Evolutionary conservation across 1,140 invertebrate species (phyloP).

Genomic region (Aphelenchoides fujianensis): DNA sequence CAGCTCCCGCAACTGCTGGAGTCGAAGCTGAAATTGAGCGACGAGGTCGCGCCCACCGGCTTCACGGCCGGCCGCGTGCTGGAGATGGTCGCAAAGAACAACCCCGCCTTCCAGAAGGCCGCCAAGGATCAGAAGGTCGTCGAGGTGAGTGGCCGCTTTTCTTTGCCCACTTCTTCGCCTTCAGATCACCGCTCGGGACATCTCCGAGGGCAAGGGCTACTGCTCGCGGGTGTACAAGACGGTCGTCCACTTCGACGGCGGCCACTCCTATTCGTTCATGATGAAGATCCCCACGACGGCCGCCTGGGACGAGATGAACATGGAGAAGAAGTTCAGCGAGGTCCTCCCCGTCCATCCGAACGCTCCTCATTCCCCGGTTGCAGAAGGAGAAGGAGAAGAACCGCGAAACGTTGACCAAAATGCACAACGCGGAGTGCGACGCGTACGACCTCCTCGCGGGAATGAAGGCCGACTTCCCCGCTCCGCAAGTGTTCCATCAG

Average conservation of each 20-base stretch:
- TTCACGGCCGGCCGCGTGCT: not conserved
- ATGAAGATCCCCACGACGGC: conserved; percentile 23
- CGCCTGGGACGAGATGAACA: not conserved
- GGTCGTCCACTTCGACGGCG: not conserved
- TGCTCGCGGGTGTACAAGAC: conserved; percentile 13
- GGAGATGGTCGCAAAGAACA: not conserved
- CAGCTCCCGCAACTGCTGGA: too few relatives aligned
- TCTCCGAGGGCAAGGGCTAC: conserved; percentile 16
- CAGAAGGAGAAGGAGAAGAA: conserved; percentile 7
- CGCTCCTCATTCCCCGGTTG: too few relatives aligned
- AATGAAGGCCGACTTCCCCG: not conserved
- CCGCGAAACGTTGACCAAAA: not conserved
- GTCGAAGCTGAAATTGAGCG: not conserved
- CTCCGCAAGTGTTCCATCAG: not conserved
- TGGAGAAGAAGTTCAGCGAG: not conserved
- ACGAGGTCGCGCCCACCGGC: not conserved
- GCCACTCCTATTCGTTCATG: not conserved
- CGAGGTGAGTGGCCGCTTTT: too few relatives aligned
- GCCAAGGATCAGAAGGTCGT: not conserved
- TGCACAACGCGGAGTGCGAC: conserved; percentile 15
- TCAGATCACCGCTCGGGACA: conserved; percentile 1
- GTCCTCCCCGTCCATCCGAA: too few relatives aligned
- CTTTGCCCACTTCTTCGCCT: too few relatives aligned
- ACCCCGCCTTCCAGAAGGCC: not conserved
- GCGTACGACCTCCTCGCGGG: not conserved